Evolutionary conservation across 2,113 vertebrate species (phyloP).

Genomic region (Jaculus jaculus): DNA sequence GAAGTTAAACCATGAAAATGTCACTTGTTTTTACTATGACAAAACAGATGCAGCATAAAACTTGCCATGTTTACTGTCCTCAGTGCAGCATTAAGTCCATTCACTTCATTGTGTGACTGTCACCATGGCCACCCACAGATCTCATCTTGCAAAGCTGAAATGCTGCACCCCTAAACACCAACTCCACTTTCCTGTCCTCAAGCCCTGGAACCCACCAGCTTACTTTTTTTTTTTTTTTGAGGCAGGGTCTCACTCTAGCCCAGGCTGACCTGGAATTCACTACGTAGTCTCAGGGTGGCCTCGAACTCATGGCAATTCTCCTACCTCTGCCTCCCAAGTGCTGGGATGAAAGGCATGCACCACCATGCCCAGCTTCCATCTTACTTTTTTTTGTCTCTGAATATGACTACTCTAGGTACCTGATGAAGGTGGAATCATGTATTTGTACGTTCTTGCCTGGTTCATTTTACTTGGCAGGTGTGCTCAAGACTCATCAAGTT

Average conservation of each 20-base stretch:
- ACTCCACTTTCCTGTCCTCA: too few species aligned
- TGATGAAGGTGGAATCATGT: background rate
- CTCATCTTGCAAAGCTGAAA: background rate
- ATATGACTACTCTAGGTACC: background rate
- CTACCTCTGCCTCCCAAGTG: too few species aligned
- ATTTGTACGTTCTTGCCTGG: background rate
- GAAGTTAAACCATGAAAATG: background rate
- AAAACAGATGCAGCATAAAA: background rate
- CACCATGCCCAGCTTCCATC: too few species aligned
- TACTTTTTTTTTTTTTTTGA: background rate
- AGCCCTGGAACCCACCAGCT: background rate
- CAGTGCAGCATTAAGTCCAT: background rate
- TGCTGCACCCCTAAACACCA: background rate
- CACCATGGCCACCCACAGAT: background rate
- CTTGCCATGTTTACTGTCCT: background rate
- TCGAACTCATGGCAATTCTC: too few species aligned
- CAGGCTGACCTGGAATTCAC: too few species aligned
- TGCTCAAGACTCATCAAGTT: background rate
- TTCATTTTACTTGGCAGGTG: background rate
- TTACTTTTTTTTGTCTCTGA: background rate
- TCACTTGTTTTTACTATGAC: background rate
- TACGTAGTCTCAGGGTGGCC: too few species aligned
- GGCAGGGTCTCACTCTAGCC: too few species aligned
- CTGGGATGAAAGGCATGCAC: too few species aligned
- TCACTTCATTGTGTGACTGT: background rate